Evolutionary conservation across 2,797 vertebrate species (phyloP).

Genomic region (Chromis chromis): DNA sequence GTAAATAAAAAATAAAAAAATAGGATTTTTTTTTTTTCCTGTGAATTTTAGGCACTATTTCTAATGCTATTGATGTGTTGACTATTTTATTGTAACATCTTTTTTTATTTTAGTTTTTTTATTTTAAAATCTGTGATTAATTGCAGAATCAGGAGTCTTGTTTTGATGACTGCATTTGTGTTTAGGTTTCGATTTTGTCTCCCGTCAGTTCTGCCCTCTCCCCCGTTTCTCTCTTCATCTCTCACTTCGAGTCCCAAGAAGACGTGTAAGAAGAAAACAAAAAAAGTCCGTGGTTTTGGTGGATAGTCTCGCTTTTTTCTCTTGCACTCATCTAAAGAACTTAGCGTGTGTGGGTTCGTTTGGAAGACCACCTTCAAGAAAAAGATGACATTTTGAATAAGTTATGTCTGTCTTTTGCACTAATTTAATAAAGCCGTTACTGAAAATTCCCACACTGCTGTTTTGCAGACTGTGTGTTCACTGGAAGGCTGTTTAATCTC

Average conservation of each 20-base stretch:
- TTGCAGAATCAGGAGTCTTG: conserved; percentile 72
- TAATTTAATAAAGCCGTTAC: conserved; percentile 92
- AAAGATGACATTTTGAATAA: conserved; percentile 88
- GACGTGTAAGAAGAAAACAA: conserved; percentile 66
- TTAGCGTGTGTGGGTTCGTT: conserved; percentile 75
- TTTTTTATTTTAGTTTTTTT: conserved; percentile 47
- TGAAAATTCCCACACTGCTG: conserved; percentile 81
- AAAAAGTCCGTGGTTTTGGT: conserved; percentile 74
- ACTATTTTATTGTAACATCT: conserved; percentile 80
- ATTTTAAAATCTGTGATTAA: conserved; percentile 66
- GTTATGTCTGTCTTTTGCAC: conserved; percentile 90
- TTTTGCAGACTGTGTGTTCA: conserved; percentile 52
- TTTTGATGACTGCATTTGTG: conserved; percentile 71
- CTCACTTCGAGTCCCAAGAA: conserved; percentile 66
- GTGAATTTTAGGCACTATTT: conserved; percentile 83
- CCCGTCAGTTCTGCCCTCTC: conserved; percentile 52
- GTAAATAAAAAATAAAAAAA: conserved; percentile 73
- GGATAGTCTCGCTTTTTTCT: conserved; percentile 73
- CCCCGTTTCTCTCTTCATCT: conserved; percentile 51
- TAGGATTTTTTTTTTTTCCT: conserved; percentile 70
- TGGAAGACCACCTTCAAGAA: conserved; percentile 79
- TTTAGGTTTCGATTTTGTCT: conserved; percentile 71
- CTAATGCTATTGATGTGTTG: conserved; percentile 85
- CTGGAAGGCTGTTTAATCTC: background rate
- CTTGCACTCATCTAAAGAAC: conserved; percentile 73